Evolutionary conservation across 2,113 vertebrate genomes (phyloP).

Genomic region (Eudyptes chrysolophus): DNA sequence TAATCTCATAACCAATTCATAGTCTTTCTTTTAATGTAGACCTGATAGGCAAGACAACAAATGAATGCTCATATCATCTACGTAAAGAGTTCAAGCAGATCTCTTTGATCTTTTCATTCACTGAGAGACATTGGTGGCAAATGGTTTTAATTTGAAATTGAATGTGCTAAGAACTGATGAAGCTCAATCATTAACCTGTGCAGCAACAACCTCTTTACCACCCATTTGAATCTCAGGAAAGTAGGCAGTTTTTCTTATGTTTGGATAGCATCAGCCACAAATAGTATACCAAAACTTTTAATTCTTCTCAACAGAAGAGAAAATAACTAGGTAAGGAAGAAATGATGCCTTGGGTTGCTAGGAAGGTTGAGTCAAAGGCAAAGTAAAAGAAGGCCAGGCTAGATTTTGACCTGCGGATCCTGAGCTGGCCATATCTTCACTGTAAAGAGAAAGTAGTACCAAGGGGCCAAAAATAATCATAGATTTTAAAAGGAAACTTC

Average conservation of each 20-base stretch:
- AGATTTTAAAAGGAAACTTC: neutral
- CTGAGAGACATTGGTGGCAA: slow-evolving; percentile 48
- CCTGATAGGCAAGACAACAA: neutral
- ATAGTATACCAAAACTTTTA: neutral
- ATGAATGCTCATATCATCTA: neutral
- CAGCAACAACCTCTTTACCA: slow-evolving; percentile 46
- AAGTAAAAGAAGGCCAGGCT: neutral
- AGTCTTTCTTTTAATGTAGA: neutral
- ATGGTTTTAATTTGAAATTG: slow-evolving; percentile 73
- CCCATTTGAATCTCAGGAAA: slow-evolving; percentile 37
- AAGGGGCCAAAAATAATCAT: neutral
- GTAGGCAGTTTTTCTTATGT: slow-evolving; percentile 57
- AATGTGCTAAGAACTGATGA: slow-evolving; percentile 58
- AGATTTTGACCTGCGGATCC: neutral
- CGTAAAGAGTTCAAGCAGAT: slow-evolving; percentile 45
- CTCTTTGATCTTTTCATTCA: slow-evolving; percentile 51
- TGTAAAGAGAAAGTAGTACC: neutral
- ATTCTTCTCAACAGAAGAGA: neutral
- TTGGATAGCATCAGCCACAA: neutral
- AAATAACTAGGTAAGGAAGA: neutral
- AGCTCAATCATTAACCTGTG: slow-evolving; percentile 57
- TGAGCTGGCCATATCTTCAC: neutral
- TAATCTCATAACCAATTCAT: neutral
- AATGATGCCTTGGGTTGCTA: neutral
- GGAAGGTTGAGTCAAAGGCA: neutral